These are phyloP conservation scores for Hydrolagus colliei DNA, from an alignment of 2,797 vertebrate genomes.

Conservation along the genomic window DNA sequence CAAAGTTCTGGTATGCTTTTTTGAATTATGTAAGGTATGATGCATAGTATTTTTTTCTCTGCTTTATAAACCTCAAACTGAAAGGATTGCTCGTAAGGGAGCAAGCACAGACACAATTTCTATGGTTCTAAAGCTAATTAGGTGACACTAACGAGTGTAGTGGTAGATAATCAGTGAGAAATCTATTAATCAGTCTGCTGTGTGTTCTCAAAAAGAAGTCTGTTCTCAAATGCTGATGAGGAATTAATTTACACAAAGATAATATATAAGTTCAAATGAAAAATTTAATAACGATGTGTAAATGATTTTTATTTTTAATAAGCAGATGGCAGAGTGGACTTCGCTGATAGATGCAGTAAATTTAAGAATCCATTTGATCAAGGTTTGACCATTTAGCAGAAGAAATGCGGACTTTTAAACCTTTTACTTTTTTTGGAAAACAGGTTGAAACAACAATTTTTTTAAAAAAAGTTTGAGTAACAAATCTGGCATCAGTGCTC, in stretches of 20 bases:
- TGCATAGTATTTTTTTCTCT: background rate
- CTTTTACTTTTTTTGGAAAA: background rate
- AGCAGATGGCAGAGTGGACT: background rate
- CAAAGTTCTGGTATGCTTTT: background rate
- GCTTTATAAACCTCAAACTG: too few relatives aligned
- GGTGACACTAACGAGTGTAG: background rate
- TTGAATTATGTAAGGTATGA: conserved; percentile 3
- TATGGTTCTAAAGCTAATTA: background rate
- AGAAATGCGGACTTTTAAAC: background rate
- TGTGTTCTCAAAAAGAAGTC: conserved; percentile 16
- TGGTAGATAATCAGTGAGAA: conserved; percentile 14
- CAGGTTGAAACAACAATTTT: background rate
- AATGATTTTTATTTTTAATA: conserved; percentile 26
- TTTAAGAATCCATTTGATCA: background rate
- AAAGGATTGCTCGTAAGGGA: too few relatives aligned
- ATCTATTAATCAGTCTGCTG: conserved; percentile 1
- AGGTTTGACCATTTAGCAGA: conserved; percentile 6
- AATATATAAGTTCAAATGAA: conserved; percentile 25
- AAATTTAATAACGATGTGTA: background rate
- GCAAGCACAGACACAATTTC: background rate
- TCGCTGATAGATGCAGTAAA: conserved; percentile 18
- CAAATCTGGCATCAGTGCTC: background rate
- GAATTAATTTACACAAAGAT: background rate
- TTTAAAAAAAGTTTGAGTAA: background rate
- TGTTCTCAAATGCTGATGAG: background rate